Base-by-base conservation (phyloP, 2,113 vertebrate genomes). In the Muntiacus reevesi region DNA sequence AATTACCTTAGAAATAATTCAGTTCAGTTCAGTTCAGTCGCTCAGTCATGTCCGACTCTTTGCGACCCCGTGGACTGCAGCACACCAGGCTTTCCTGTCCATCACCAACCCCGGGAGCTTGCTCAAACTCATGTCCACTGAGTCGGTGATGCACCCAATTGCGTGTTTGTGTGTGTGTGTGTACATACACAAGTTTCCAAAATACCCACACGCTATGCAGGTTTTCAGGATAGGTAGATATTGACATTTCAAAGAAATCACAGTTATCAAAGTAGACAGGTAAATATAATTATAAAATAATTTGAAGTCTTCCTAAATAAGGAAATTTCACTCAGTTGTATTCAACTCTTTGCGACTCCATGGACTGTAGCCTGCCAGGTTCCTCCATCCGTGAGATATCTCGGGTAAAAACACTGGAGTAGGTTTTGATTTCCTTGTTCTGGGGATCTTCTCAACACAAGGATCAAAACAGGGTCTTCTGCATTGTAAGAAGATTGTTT, bases 61-160 rank as follows among this genome's bases (percentile, higher is more conserved):
- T 71, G n/a, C 0, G 0, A 23, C 19, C n/a, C n/a, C 5, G 0
- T 40, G 67, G 19, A 23, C 67, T 71, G 21, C 10, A 23, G 19
- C 67, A 71, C 4, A 5, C 1, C n/a, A 71, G n/a, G n/a, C 19
- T 71, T 71, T 5, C 19, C 19, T 23, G n/a, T 71, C n/a, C 3
- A 40, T 40, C 67, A 23, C n/a, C n/a, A 40, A 40, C 19, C 23
- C 19, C 67, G 0, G 0, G 19, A 71, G n/a, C 10, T 23, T 40
- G n/a, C 67, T 71, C 67, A 40, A 23, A 40, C n/a, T 40, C n/a
- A 40, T 40, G n/a, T 71, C 67, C 19, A 71, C 23, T 71, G 64
- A 71, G 17, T n/a, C 4, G 11, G n/a, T 0, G n/a, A 23, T 71
- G n/a, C n/a, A 23, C n/a, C n/a, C n/a, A 40, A 5, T 36, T 71